Evolutionary conservation across 2,888 invertebrate species (phyloP).

Genomic region (Clitarchus hookeri): DNA sequence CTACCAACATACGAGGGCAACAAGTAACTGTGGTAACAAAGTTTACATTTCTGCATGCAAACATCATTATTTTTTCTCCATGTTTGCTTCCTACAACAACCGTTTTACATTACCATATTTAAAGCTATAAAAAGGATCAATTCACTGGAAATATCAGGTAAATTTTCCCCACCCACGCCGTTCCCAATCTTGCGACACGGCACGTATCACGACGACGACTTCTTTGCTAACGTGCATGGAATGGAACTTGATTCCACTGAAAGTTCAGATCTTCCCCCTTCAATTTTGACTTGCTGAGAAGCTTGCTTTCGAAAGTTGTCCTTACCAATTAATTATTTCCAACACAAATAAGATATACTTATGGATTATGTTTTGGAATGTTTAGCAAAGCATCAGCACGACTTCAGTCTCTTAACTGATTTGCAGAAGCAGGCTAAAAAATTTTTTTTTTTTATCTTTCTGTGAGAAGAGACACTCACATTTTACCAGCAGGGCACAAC

Average conservation of each 20-base stretch:
- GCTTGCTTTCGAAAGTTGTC: not conserved
- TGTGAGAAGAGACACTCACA: too few relatives aligned
- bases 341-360: not conserved
- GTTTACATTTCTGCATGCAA: not conserved
- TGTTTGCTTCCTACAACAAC: not conserved
- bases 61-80: not conserved
- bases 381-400: not conserved
- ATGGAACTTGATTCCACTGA: not conserved
- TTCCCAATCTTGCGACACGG: constrained; percentile 26
- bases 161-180: constrained; percentile 8
- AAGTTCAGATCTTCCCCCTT: not conserved
- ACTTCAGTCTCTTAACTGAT: not conserved
- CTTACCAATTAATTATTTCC: not conserved
- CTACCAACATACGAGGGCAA: too few relatives aligned
- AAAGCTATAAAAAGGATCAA: constrained; percentile 40
- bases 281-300: not conserved
- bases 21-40: too few relatives aligned
- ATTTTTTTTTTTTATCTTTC: not conserved
- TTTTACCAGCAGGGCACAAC: not conserved
- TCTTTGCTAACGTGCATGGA: not conserved
- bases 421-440: not conserved
- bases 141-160: constrained; percentile 33
- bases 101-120: constrained; percentile 29
- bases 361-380: not conserved
- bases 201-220: not conserved